phyloP scores from a whole-genome alignment of 2,113 vertebrate genomes.

The Myotis davidii region DNA sequence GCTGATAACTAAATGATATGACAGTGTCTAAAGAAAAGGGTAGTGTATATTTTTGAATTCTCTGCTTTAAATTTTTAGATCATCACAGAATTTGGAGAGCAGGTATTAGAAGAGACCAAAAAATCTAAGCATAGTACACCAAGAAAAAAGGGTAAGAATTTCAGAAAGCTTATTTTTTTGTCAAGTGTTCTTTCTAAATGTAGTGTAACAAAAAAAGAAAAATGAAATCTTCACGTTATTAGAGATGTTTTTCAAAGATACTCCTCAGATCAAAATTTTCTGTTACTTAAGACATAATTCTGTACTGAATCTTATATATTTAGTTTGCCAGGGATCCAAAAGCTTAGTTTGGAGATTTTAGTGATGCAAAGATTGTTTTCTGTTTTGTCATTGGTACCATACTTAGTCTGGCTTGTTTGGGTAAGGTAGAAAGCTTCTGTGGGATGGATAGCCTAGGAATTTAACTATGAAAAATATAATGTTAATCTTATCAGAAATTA shows the following conservation, averaged over 20 bases:
- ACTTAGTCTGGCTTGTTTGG: background rate
- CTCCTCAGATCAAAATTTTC: background rate
- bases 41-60: slow-evolving; percentile 21
- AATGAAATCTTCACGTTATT: background rate
- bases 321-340: background rate
- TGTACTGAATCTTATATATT: background rate
- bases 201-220: slow-evolving; percentile 29
- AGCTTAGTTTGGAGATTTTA: background rate
- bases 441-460: background rate
- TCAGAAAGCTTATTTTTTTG: slow-evolving; percentile 29
- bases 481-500: background rate
- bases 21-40: background rate
- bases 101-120: slow-evolving; percentile 77
- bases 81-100: slow-evolving; percentile 74
- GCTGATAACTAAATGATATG: background rate
- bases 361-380: background rate
- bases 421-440: background rate
- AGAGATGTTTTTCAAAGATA: background rate
- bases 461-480: background rate
- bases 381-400: background rate
- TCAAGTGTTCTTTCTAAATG: background rate
- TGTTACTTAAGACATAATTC: background rate
- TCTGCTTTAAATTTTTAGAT: slow-evolving; percentile 77
- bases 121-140: slow-evolving; percentile 39
- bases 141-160: slow-evolving; percentile 75